A percentile compares a stretch with the other conserved stretches of the same genome.
Conservation (phyloP, 1,140 invertebrate species). For the Drosophila neocordata region DNA sequence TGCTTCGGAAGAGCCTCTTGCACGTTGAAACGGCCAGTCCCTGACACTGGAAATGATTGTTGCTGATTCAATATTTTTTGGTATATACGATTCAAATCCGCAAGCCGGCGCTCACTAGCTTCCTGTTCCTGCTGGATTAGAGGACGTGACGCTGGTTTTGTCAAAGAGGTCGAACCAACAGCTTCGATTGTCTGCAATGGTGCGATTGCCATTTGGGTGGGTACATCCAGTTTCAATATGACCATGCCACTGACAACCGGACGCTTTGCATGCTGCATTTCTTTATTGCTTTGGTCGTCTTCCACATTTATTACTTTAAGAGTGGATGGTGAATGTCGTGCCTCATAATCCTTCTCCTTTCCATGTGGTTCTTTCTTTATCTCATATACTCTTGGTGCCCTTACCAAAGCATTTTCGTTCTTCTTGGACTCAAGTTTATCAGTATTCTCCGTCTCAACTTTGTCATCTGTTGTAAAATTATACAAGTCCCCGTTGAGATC, state of each 20-base stretch:
- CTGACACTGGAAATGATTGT: background rate
- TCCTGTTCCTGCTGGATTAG: background rate
- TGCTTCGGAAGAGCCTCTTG: background rate
- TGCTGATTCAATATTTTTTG: conserved; percentile 27
- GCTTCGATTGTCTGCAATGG: too few relatives aligned
- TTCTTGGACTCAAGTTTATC: background rate
- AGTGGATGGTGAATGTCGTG: too few relatives aligned
- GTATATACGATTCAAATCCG: conserved; percentile 43
- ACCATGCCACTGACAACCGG: conserved; percentile 2
- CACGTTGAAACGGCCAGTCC: background rate
- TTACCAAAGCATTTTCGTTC: background rate
- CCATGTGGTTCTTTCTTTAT: conserved; percentile 1
- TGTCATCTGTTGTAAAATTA: background rate
- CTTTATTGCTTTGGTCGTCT: background rate
- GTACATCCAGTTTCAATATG: conserved; percentile 17
- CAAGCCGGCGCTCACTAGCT: conserved; percentile 7
- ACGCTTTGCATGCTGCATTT: background rate
- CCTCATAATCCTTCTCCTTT: background rate
- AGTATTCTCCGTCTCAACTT: background rate
- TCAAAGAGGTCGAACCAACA: background rate
- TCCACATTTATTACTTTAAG: too few relatives aligned
- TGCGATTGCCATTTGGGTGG: background rate
- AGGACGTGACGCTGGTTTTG: background rate
- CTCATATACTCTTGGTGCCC: conserved; percentile 3
- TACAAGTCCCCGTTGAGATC: background rate